These are phyloP conservation scores for Aegotheles bennettii DNA, from an alignment of 2,113 vertebrate species.

Conservation along the genomic window DNA sequence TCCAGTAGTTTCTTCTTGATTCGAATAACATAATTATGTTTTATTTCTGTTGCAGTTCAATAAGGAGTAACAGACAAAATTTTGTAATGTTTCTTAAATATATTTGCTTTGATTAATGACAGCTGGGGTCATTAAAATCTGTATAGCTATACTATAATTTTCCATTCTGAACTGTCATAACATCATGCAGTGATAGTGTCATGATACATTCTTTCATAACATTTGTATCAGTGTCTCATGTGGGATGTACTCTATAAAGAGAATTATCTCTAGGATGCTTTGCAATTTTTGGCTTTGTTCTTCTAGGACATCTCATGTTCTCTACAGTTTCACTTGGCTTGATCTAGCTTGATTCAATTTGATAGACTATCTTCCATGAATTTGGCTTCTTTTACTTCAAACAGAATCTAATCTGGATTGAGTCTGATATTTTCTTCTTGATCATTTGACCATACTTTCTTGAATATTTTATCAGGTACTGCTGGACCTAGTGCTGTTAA, in stretches of 20 bases:
- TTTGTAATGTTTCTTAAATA: background rate
- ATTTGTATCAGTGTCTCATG: background rate
- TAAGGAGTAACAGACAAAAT: background rate
- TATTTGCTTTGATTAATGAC: background rate
- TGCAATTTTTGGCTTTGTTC: background rate
- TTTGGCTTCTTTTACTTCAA: background rate
- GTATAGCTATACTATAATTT: background rate
- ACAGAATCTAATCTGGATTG: background rate
- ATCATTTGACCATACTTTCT: background rate
- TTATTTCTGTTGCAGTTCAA: background rate
- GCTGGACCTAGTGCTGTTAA: background rate
- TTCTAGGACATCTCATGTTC: background rate
- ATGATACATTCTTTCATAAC: background rate
- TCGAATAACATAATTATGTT: background rate
- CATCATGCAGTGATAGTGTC: background rate
- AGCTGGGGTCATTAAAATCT: background rate
- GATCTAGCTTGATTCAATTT: background rate
- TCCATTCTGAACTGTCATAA: background rate
- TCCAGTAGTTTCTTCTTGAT: background rate
- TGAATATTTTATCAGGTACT: background rate
- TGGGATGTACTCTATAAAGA: background rate
- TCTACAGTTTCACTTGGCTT: background rate
- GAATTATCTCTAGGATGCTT: background rate
- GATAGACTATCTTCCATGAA: background rate
- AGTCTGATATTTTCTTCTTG: background rate